Base-by-base conservation (phyloP, 2,113 vertebrate genomes). In the Phalacrocorax carbo region DNA sequence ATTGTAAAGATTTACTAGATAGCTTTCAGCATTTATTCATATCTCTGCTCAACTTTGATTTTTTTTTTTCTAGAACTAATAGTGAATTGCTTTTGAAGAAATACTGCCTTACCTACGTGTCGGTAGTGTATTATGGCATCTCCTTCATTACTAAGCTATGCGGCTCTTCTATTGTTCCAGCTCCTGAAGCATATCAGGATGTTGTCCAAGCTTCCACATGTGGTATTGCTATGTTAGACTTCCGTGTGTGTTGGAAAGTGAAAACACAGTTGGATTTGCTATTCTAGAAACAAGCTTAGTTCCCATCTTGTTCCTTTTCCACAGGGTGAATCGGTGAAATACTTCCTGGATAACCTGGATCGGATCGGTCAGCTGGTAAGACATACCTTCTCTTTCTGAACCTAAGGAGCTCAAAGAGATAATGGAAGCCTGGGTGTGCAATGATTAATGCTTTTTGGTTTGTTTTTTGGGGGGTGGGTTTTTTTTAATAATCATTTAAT, bases 341-440 rank as follows among this genome's bases (percentile, higher is more conserved):
- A 99, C 97, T 99, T 99, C 98, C 98, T 99, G 98, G 99, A 99
- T 95, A 99, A 99, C 98, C 97, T 99, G 98, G 99, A 99, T 98
- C 98, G 99, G n/a, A 99, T 99, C 3, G 99, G 99, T 89, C 99
- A 99, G 92, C 98, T 99, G 99, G 99, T 99, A 98, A 99, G 99
- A 22, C 23, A 22, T 10, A 21, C 23, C 70, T 91, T 19, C 36
- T 58, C 61, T 69, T 58, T 54, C 55, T 88, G 44, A 40, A 22
- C 17, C 55, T 40, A 26, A 30, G 48, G 44, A 48, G 44, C 62
- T 69, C 34, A 42, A 36, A 9, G 46, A 22, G 15, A n/a, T 42
- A 17, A 2, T 40, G 22, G n/a, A 22, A 58, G 13, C 84, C 61
- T 64, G 57, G 13, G 7, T 26, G 42, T 60, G 61, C 77, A 81